Evolutionary conservation across 2,113 vertebrate species (phyloP).

Genomic region (Corythaixoides concolor): DNA sequence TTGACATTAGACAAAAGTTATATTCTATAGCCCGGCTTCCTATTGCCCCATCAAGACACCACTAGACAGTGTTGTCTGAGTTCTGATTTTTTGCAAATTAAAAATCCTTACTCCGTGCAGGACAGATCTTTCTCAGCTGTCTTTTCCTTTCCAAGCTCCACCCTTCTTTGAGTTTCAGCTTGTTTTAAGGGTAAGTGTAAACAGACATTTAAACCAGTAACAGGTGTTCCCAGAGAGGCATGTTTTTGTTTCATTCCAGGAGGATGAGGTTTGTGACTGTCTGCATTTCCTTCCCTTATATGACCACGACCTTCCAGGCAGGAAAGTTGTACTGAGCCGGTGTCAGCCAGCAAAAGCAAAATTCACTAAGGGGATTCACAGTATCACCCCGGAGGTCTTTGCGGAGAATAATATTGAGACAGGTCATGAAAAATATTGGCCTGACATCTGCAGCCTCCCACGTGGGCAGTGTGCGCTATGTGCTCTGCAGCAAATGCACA

Average conservation of each 20-base stretch:
- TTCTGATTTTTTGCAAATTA: neutral
- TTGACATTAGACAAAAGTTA: constrained; percentile 42
- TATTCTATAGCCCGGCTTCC: neutral
- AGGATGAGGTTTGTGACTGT: constrained; percentile 50
- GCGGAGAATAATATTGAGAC: neutral
- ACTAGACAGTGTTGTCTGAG: constrained; percentile 1
- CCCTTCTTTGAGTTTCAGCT: constrained; percentile 31
- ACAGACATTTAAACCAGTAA: constrained; percentile 68
- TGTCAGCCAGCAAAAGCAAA: constrained; percentile 48
- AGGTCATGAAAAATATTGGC: neutral
- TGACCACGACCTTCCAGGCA: constrained; percentile 53
- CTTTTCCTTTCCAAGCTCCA: constrained; percentile 15
- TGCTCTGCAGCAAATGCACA: neutral
- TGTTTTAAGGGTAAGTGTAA: constrained; percentile 54
- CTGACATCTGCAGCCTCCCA: neutral
- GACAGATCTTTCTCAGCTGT: constrained; percentile 61
- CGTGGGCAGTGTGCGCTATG: neutral
- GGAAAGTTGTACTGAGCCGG: neutral
- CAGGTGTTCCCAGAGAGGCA: constrained; percentile 54
- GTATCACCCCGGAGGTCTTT: neutral
- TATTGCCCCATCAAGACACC: neutral
- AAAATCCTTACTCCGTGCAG: neutral
- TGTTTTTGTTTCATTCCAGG: constrained; percentile 65
- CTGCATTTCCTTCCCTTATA: constrained; percentile 58
- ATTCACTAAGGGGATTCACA: neutral